These are phyloP conservation scores for Platycnemis pennipes DNA, from an alignment of 2,888 invertebrate species.

Conservation along the genomic window DNA sequence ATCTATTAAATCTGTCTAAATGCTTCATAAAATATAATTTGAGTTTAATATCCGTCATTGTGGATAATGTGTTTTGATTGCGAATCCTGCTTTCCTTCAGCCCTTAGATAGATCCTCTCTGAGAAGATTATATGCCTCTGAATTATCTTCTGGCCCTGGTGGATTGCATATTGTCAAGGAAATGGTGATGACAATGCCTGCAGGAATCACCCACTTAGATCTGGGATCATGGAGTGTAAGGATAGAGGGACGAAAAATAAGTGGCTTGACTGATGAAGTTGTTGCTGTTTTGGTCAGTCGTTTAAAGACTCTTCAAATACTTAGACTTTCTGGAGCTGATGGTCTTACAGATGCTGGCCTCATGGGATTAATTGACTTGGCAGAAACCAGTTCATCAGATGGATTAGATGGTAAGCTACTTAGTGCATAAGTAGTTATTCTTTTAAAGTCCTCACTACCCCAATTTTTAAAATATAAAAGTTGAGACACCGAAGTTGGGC, in stretches of 20 bases:
- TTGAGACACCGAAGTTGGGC: no score
- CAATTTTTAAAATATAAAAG: no score
- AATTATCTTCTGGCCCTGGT: constrained; percentile 34
- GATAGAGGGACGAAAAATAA: constrained; percentile 77
- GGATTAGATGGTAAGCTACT: constrained; percentile 47
- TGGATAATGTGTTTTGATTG: no score
- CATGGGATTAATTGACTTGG: constrained; percentile 81
- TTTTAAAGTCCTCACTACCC: no score
- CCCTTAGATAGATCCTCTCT: constrained; percentile 25
- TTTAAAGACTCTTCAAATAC: constrained; percentile 81
- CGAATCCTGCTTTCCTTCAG: not conserved
- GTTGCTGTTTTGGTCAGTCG: constrained; percentile 86
- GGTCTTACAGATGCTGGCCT: constrained; percentile 86
- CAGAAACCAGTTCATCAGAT: not conserved
- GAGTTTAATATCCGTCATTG: no score
- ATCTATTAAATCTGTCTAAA: no score
- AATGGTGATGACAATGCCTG: constrained; percentile 81
- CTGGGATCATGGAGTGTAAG: constrained; percentile 82
- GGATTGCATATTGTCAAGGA: constrained; percentile 57
- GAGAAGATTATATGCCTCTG: constrained; percentile 55
- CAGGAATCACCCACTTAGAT: constrained; percentile 83
- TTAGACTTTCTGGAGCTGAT: constrained; percentile 85
- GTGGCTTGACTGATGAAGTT: constrained; percentile 86
- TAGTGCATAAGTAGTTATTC: no score
- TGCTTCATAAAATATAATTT: no score